Evolutionary conservation across 2,888 invertebrate genomes (phyloP).

Genomic region (Diarsia rubi): DNA sequence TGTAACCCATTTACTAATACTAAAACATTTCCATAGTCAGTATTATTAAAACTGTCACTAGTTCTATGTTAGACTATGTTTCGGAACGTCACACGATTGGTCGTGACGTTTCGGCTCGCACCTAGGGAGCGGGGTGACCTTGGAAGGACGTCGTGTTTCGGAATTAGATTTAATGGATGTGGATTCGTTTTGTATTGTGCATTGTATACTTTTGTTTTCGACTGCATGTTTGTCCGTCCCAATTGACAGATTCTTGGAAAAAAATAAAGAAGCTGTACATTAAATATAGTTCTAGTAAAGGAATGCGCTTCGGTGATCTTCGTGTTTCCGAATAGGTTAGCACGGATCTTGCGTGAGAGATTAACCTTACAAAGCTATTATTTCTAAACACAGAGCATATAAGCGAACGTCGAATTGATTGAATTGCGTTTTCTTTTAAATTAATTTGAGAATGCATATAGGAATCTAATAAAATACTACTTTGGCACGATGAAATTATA

Average conservation of each 20-base stretch:
- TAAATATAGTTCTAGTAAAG: neutral
- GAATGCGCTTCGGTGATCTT: neutral
- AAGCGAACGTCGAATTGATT: neutral
- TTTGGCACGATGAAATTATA: neutral
- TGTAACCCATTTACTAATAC: conserved; percentile 6
- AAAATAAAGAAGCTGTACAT: neutral
- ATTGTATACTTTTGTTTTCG: neutral
- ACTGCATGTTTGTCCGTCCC: too few species aligned
- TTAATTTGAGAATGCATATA: neutral
- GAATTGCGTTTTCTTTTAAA: neutral
- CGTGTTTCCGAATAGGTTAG: neutral
- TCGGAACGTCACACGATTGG: conserved; percentile 27
- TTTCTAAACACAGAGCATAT: neutral
- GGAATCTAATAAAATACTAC: neutral
- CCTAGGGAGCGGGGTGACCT: conserved; percentile 65
- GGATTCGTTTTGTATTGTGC: neutral
- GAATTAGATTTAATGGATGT: conserved; percentile 59
- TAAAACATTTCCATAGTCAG: neutral
- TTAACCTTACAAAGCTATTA: neutral
- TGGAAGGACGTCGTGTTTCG: conserved; percentile 62
- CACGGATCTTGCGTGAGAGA: neutral
- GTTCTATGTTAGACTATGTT: conserved; percentile 9
- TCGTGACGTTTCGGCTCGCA: conserved; percentile 57
- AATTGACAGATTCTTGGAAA: neutral
- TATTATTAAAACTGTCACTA: conserved; percentile 9